Evolutionary conservation across 2,888 invertebrate genomes (phyloP), one percentile per base, ranked within the genome.

Genomic region (Netelia fuscicornis): DNA sequence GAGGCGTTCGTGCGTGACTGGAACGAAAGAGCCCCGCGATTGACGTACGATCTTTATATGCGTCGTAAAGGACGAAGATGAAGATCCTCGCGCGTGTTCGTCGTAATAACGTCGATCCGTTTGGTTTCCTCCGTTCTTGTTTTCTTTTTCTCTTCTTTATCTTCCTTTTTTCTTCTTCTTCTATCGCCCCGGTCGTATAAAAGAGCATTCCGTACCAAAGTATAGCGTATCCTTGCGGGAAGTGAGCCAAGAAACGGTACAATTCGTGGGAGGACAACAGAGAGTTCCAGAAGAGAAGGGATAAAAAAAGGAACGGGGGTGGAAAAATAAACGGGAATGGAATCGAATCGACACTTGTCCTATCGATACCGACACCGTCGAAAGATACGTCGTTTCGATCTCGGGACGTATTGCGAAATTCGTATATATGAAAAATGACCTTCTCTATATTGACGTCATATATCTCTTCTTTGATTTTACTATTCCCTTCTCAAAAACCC

Each of bases 1-100:
- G 11, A 20, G 58, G 58, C 37, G 25, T 62, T 70, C 70, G 52
- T 37, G 62, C 44, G 70, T 44, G 52, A 58, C 62, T 60, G 52
- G 70, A 78, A 70, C 68, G 78, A 52, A 13, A 60, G 20, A 60
- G 48, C 20, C 74, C 68, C 75, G 72, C 87, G 82, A 87, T 87
- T 87, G 87, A 84, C 83, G 85, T 84, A 79, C 86, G 83, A 86
- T 87, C 84, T 86, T 88, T 86, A 87, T 30, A 30, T 84, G 86
- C 76, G 83, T 87, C 87, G 83, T 88, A 88, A 88, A 86, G 77
- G 81, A 72, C 78, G 84, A 62, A 85, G 71, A 84, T 77, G 77
- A 87, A 80, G 83, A 76, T 86, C 81, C 85, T 62, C 62, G 58
- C 58, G 68, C 44, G 60, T 64, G 42, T 77, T 68, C 42, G 54